Evolutionary conservation across 2,113 vertebrate species (phyloP), one percentile per base, ranked within the genome.

Genomic region (Archocentrus centrarchus): DNA sequence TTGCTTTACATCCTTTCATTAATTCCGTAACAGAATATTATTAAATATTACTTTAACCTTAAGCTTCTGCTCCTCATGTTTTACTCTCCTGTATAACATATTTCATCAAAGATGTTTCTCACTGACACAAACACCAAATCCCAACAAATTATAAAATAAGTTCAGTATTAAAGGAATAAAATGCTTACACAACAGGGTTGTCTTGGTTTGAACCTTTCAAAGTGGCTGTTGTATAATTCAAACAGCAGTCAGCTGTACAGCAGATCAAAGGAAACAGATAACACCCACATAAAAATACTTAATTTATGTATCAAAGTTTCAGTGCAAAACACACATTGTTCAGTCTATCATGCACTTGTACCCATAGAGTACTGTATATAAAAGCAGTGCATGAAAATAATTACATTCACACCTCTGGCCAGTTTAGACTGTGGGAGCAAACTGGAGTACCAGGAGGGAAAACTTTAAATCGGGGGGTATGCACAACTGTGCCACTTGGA

Each of bases 181-280:
- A 75, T 62, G 6, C n/a, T 89, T 84, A 91, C 90, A 30, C 0
- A 1, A 64, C 13, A 35, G 20, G 1, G 2, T 5, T 1, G 0
- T 0, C 0, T 9, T 0, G 0, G 0, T 0, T 10, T 39, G 59
- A 3, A 1, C 1, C 8, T 0, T 11, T 0, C 9, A 86, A 7
- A 57, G 59, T 11, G 0, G 0, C 1, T 8, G 7, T 32, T 5
- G 59, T 5, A 0, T 60, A 0, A 1, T 0, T 1, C 79, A 91
- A 63, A 35, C 57, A 59, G 0, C 0, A 1, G 3, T 0, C 17
- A 10, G 41, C 15, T 8, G 8, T 41, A 73, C 20, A 53, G 44
- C 32, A 70, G 14, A 53, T 70, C 50, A 30, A 50, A 73, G 10
- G 17, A 53, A 73, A 73, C 24, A n/a, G 18, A 55, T 20, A 9